These are phyloP conservation scores for Exocentrus adspersus DNA, from an alignment of 2,888 invertebrate genomes.

Conservation along the genomic window DNA sequence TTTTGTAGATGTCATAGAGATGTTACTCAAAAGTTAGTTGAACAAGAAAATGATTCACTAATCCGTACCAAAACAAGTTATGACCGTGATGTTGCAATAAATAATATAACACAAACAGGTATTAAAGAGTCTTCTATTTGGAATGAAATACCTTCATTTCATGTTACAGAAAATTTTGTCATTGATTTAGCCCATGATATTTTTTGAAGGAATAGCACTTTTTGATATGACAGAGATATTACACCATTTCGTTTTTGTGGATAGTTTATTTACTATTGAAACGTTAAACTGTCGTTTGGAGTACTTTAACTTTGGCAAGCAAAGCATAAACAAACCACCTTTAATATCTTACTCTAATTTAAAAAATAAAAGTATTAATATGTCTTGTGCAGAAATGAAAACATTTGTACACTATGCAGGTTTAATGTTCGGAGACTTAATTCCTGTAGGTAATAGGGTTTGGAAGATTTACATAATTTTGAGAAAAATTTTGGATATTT, in stretches of 20 bases:
- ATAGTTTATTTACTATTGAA: constrained; percentile 33
- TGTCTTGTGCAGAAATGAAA: constrained; percentile 40
- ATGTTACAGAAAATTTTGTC: constrained; percentile 40
- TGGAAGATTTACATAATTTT: constrained; percentile 40
- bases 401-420: constrained; percentile 35
- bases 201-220: constrained; percentile 41
- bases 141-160: constrained; percentile 38
- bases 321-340: constrained; percentile 38
- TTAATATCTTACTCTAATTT: constrained; percentile 30
- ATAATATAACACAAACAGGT: constrained; percentile 34
- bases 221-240: constrained; percentile 37
- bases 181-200: constrained; percentile 46
- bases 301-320: constrained; percentile 28
- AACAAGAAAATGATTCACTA: constrained; percentile 18
- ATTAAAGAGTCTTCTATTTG: constrained; percentile 37
- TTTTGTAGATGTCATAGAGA: constrained; percentile 36
- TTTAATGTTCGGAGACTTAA: constrained; percentile 39
- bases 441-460: constrained; percentile 36
- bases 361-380: constrained; percentile 36
- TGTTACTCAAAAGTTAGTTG: constrained; percentile 15
- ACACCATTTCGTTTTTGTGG: constrained; percentile 33
- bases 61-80: constrained; percentile 36
- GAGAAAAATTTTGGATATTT: constrained; percentile 30
- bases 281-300: constrained; percentile 31
- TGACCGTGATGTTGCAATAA: constrained; percentile 25